phyloP scores from a whole-genome alignment of 2,113 vertebrate genomes.

The Phoenicopterus ruber region DNA sequence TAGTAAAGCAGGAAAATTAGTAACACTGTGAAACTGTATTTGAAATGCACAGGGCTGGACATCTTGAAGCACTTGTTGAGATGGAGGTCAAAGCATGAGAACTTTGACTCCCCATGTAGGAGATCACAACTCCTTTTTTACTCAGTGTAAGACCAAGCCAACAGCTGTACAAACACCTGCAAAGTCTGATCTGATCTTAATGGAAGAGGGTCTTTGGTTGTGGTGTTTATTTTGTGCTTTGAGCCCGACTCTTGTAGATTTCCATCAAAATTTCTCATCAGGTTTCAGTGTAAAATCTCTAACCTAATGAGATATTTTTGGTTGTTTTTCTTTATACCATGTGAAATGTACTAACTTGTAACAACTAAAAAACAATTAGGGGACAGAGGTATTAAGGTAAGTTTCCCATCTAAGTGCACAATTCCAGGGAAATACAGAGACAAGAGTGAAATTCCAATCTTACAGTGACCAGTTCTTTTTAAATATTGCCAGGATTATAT shows the following conservation, averaged over 20 bases:
- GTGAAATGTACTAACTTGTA: background rate
- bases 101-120: constrained; percentile 23
- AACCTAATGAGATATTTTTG: background rate
- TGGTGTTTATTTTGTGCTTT: constrained; percentile 56
- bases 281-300: constrained; percentile 30
- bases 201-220: background rate
- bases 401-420: background rate
- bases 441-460: background rate
- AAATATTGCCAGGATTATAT: background rate
- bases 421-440: background rate
- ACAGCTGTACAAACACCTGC: constrained; percentile 59
- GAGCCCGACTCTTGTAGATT: constrained; percentile 35
- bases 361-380: background rate
- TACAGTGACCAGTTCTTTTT: background rate
- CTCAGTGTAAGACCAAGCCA: background rate
- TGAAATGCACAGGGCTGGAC: background rate
- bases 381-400: background rate
- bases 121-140: constrained; percentile 20
- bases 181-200: constrained; percentile 38
- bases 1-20: background rate
- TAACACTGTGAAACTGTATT: background rate
- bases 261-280: constrained; percentile 33
- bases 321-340: background rate
- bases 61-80: constrained; percentile 39
- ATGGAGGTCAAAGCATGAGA: background rate